A percentile compares a stretch with the other conserved stretches of the same genome.
Conservation (phyloP, 2,113 vertebrate species). For the Saiga tatarica region DNA sequence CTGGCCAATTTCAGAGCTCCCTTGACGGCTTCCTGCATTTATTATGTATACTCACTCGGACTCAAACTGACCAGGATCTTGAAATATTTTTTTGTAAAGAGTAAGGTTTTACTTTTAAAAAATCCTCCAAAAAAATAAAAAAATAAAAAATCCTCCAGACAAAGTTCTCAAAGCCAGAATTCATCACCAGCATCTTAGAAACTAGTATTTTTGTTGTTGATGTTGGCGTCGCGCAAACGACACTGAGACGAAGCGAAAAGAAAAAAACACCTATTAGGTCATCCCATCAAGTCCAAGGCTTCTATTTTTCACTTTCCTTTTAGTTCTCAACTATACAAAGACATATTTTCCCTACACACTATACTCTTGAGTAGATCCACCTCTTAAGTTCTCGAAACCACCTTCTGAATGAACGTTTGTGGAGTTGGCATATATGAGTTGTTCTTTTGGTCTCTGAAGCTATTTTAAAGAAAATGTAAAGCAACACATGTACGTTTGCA, state of each 20-base stretch:
- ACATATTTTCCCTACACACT: neutral
- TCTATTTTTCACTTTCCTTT: neutral
- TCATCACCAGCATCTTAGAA: neutral
- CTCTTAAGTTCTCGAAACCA: neutral
- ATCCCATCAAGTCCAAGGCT: neutral
- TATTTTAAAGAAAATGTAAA: neutral
- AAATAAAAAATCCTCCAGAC: neutral
- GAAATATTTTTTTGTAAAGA: neutral
- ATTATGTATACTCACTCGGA: neutral
- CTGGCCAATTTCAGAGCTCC: neutral
- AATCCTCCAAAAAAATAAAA: neutral
- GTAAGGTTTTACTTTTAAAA: neutral
- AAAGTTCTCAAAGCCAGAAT: neutral
- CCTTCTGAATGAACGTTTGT: neutral
- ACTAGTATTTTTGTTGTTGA: neutral
- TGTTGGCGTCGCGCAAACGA: neutral
- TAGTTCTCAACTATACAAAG: neutral
- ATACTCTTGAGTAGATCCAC: neutral
- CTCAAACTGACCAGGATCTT: neutral
- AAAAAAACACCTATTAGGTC: neutral
- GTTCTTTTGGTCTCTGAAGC: neutral
- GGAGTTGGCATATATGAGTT: neutral
- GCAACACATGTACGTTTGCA: rapidly evolving
- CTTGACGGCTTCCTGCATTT: neutral
- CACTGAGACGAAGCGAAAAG: neutral